phyloP scores from a whole-genome alignment of 2,113 vertebrate genomes.

The Hydrochoerus hydrochaeris region DNA sequence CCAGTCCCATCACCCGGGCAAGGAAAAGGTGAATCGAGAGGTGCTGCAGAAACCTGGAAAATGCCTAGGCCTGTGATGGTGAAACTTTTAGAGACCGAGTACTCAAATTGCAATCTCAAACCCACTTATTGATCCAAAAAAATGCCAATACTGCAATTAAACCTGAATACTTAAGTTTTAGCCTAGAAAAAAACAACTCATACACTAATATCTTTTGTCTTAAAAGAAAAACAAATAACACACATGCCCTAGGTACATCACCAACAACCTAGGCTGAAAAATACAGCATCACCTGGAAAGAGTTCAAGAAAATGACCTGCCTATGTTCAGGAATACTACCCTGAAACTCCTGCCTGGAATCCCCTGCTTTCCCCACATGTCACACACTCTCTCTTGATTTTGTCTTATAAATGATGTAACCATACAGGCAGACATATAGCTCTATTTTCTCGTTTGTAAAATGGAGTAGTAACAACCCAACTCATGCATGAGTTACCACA shows the following conservation, averaged over 20 bases:
- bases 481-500: not conserved
- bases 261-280: not conserved
- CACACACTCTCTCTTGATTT: not conserved
- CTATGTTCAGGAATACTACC: not conserved
- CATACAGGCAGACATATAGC: not conserved
- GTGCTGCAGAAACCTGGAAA: accelerated
- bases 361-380: accelerated
- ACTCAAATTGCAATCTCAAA: not conserved
- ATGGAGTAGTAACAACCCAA: not conserved
- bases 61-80: not conserved
- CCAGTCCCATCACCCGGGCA: too few relatives aligned
- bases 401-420: not conserved
- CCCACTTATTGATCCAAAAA: not conserved
- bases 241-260: not conserved
- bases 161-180: not conserved
- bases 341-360: not conserved
- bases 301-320: not conserved
- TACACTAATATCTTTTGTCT: not conserved
- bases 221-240: not conserved
- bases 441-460: not conserved
- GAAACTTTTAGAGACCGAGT: not conserved
- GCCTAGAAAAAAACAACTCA: not conserved
- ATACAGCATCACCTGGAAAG: accelerated
- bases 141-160: not conserved
- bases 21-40: not conserved